phyloP scores from a whole-genome alignment of 2,797 vertebrate species.

The Pogoniulus pusillus region DNA sequence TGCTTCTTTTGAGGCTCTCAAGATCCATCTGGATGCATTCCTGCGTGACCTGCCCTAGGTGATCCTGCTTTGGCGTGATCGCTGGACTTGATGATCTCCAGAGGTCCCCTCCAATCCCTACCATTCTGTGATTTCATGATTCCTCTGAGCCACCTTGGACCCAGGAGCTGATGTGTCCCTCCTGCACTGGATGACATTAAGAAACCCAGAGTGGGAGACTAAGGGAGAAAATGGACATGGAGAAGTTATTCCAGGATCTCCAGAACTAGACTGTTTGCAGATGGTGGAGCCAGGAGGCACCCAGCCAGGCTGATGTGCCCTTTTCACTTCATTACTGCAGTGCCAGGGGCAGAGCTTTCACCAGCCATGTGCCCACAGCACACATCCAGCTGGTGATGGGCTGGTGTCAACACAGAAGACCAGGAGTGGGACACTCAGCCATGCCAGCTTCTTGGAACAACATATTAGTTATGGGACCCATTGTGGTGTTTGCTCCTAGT shows the following conservation, averaged over 20 bases:
- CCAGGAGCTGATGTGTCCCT: neutral
- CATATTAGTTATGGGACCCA: neutral
- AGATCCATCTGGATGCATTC: too few species aligned
- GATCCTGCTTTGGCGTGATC: too few species aligned
- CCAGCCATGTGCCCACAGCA: rapidly evolving
- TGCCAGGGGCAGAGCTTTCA: neutral
- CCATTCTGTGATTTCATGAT: too few species aligned
- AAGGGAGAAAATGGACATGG: neutral
- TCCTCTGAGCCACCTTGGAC: neutral
- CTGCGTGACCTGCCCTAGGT: too few species aligned
- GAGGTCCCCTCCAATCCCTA: too few species aligned
- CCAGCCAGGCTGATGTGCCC: neutral
- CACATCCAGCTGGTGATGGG: rapidly evolving
- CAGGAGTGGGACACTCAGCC: neutral
- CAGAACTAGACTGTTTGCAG: neutral
- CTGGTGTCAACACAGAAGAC: neutral
- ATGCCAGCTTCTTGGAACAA: neutral
- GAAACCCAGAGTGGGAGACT: neutral
- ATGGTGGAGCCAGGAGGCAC: neutral
- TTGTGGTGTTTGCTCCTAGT: neutral
- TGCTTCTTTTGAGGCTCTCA: too few species aligned
- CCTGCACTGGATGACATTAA: neutral
- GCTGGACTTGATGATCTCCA: too few species aligned
- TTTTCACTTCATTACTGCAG: neutral
- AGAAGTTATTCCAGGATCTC: neutral